phyloP scores from a whole-genome alignment of 2,797 vertebrate genomes.

The Brotula barbata region DNA sequence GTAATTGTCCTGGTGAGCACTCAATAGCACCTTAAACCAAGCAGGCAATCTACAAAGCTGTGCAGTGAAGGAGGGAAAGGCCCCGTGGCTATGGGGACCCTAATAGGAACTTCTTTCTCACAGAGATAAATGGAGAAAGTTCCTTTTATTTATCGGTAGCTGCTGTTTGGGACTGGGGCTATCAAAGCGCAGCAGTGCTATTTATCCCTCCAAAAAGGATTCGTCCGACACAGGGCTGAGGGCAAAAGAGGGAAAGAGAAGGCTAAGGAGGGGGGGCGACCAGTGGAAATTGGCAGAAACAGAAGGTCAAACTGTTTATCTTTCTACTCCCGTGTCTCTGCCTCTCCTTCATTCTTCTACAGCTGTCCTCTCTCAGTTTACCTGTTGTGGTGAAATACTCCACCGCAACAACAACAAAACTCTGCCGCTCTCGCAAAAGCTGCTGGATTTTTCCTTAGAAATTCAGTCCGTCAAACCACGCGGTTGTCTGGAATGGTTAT shows the following conservation, averaged over 20 bases:
- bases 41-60: constrained; percentile 94
- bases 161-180: constrained; percentile 88
- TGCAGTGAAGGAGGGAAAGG: constrained; percentile 87
- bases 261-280: constrained; percentile 68
- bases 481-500: no score
- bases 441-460: constrained; percentile 5
- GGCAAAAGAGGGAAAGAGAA: constrained; percentile 73
- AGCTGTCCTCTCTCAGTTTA: constrained; percentile 71
- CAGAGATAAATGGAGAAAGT: constrained; percentile 92
- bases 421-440: constrained; percentile 5
- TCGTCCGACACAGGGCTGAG: constrained; percentile 82
- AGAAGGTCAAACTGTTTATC: constrained; percentile 85
- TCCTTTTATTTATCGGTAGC: constrained; percentile 88
- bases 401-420: constrained; percentile 43
- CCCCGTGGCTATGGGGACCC: constrained; percentile 91
- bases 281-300: constrained; percentile 81
- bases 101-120: constrained; percentile 92
- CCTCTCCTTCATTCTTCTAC: constrained; percentile 70
- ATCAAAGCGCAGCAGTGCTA: constrained; percentile 87
- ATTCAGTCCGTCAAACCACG: not conserved
- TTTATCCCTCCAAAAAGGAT: constrained; percentile 87
- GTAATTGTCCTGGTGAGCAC: constrained; percentile 98
- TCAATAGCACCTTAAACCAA: constrained; percentile 98
- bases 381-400: constrained; percentile 70
- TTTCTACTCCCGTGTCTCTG: constrained; percentile 74